Percentiles rank a stretch among this genome's conserved stretches.
phyloP scores from a whole-genome alignment of 1,140 invertebrate species.

The Ceratina japonica region DNA sequence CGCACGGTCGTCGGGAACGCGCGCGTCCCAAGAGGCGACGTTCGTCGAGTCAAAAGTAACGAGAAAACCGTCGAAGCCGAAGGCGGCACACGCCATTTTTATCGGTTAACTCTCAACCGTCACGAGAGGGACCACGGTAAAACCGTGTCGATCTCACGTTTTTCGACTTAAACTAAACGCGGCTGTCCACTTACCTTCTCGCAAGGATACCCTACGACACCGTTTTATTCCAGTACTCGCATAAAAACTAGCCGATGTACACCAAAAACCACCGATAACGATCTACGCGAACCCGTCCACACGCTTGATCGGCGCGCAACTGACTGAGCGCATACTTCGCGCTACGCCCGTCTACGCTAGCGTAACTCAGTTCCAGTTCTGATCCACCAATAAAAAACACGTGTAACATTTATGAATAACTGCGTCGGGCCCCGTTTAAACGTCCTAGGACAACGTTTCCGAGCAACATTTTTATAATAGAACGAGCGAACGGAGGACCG shows the following conservation, averaged over 20 bases:
- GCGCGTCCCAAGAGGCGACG: not conserved
- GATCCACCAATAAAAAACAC: slow-evolving; percentile 14
- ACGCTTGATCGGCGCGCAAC: slow-evolving; percentile 76
- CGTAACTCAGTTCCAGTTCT: slow-evolving; percentile 59
- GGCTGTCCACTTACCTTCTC: slow-evolving; percentile 64
- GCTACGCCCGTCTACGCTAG: slow-evolving; percentile 59
- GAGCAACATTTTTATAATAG: too few relatives aligned
- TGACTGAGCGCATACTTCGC: slow-evolving; percentile 62
- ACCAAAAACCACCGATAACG: slow-evolving; percentile 66
- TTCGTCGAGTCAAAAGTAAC: not conserved
- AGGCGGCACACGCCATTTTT: slow-evolving; percentile 75
- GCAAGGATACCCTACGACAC: slow-evolving; percentile 65
- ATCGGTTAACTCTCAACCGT: slow-evolving; percentile 63
- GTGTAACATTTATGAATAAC: slow-evolving; percentile 17
- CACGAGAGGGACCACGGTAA: slow-evolving; percentile 36
- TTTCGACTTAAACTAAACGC: slow-evolving; percentile 36
- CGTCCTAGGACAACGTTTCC: not conserved
- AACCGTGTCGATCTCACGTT: slow-evolving; percentile 39
- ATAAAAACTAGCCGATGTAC: slow-evolving; percentile 68
- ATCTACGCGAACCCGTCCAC: slow-evolving; percentile 63
- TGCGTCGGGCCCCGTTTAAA: not conserved
- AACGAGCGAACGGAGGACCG: too few relatives aligned
- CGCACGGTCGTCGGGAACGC: not conserved
- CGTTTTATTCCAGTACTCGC: slow-evolving; percentile 64
- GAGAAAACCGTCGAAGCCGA: slow-evolving; percentile 32